Percentiles rank a stretch among this genome's conserved stretches.
Conservation (phyloP, 1,140 invertebrate genomes). For the Drosophila busckii region DNA sequence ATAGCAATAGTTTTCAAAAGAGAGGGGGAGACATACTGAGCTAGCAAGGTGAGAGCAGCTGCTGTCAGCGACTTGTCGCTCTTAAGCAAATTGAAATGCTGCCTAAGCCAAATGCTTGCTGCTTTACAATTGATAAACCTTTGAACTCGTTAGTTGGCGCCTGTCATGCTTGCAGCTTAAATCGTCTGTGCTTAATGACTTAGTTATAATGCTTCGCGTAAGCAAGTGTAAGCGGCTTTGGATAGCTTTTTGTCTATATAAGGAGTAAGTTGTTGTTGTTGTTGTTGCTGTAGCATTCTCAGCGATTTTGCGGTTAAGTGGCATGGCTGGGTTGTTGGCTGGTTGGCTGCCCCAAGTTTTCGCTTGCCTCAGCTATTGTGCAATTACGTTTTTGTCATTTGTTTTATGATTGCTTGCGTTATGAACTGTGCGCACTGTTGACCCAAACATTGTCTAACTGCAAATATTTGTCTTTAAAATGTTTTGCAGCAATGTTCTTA, state of each 20-base stretch:
- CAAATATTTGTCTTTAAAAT: constrained; percentile 6
- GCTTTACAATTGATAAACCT: constrained; percentile 4
- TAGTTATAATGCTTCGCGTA: constrained; percentile 32
- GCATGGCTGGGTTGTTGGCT: constrained; percentile 21
- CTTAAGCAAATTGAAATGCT: constrained; percentile 37
- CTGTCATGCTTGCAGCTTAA: not conserved
- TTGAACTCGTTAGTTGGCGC: not conserved
- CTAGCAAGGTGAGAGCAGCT: too few species aligned
- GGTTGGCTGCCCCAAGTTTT: not conserved
- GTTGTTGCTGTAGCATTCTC: constrained; percentile 21
- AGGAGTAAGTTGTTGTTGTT: too few species aligned
- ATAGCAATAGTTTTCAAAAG: too few species aligned
- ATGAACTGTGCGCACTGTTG: constrained; percentile 14
- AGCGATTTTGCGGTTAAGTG: constrained; percentile 45
- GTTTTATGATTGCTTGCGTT: constrained; percentile 46
- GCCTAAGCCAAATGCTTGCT: constrained; percentile 8
- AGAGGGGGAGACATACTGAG: too few species aligned
- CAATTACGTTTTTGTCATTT: constrained; percentile 34
- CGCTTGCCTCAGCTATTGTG: constrained; percentile 20
- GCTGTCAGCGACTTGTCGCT: constrained; percentile 1
- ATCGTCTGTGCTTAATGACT: constrained; percentile 21
- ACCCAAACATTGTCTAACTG: too few species aligned
- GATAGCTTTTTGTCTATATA: too few species aligned
- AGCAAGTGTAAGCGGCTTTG: constrained; percentile 13
- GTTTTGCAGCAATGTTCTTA: constrained; percentile 2